Conservation (phyloP, 2,888 invertebrate species). For the Serripes groenlandicus region DNA sequence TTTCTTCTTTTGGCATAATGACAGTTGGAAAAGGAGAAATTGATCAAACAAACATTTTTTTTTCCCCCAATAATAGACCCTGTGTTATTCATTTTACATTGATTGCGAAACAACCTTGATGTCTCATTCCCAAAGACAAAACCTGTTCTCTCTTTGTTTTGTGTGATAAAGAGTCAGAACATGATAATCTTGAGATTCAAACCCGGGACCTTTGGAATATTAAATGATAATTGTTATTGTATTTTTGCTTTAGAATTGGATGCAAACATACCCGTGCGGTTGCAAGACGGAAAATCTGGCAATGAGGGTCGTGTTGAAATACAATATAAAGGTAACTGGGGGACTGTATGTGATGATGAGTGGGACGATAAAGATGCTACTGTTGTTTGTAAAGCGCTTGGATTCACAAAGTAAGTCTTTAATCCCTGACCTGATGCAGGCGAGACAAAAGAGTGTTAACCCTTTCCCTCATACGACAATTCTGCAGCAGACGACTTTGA, state of each 20-base stretch:
- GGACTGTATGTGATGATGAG: conserved; percentile 73
- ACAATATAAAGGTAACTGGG: conserved; percentile 37
- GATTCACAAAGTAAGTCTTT: conserved; percentile 23
- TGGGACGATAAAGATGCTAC: conserved; percentile 67
- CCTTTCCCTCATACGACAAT: neutral
- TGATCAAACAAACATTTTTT: no score
- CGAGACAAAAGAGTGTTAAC: neutral
- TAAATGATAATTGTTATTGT: neutral
- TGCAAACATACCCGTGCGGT: conserved; percentile 43
- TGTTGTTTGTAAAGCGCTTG: conserved; percentile 59
- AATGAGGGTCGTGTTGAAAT: conserved; percentile 66
- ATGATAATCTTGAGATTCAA: neutral
- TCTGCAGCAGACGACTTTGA: no score
- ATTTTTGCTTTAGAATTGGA: neutral
- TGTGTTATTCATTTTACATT: no score
- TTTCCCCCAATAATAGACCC: no score
- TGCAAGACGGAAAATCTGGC: conserved; percentile 48
- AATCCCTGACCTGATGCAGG: neutral
- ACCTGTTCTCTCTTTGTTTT: no score
- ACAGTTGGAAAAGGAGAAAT: no score
- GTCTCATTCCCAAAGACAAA: neutral
- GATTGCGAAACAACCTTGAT: no score
- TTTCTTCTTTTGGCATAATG: no score
- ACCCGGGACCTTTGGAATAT: no score
- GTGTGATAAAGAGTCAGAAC: neutral